Evolutionary conservation across 1,140 invertebrate species (phyloP), one percentile per base, ranked within the genome.

Genomic region (Trachymyrmex septentrionalis): DNA sequence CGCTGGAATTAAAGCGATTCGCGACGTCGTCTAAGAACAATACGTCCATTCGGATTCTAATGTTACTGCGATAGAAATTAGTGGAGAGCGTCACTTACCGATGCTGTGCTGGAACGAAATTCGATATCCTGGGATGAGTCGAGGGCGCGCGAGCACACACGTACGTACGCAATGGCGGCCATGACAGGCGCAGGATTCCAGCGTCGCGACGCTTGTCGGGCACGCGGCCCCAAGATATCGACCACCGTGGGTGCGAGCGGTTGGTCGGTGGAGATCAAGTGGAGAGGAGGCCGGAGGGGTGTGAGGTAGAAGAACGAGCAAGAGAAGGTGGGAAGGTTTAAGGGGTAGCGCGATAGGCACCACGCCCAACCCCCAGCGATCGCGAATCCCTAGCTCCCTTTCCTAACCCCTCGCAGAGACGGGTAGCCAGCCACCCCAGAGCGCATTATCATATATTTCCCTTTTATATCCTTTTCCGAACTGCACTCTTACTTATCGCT

Each of bases 401-500:
- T 57, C 10, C 48, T 72, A 82, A 67, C 76, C 91, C 85, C 72
- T 53, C 59, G 71, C 34, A 30, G 86, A 93, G 88, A 90, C 85
- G 88, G 87, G 67, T 59, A 85, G 67, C 67, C 72, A 88, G 90
- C 88, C 86, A 93, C 92, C 93, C 93, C 85, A 66, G 80, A 63
- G 67, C 89, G 87, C 92, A 95, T 95, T 95, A 95, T 94, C 94
- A 94, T 95, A 94, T 94, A 95, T 95, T 93, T 84, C 94, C 93
- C 92, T 92, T 94, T 92, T 93, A 88, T 92, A 85, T 93, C 91
- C 90, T 92, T 93, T 93, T 92, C 80, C 90, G 76, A 85, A 86
- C 81, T 81, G 87, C 80, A 82, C 88, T 80, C 63, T 86, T 81
- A 84, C 77, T 86, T 85, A 73, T 81, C 88, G 69, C 59, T 61